Conservation (phyloP, 2,888 invertebrate genomes). For the Troides helena region DNA sequence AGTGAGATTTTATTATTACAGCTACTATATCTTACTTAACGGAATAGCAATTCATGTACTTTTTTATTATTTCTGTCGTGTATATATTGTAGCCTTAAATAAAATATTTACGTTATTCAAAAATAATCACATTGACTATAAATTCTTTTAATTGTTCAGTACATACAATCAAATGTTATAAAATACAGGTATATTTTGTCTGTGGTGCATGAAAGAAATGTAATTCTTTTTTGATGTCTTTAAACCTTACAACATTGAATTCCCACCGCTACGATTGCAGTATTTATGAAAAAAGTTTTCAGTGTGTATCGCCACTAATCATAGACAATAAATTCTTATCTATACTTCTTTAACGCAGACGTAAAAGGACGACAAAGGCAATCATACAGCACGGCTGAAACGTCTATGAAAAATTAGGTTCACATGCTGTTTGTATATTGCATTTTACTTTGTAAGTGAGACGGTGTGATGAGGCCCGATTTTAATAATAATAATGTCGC, state of each 20-base stretch:
- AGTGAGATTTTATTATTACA: background rate
- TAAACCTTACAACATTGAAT: background rate
- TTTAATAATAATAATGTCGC: slow-evolving; percentile 1
- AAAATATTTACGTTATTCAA: background rate
- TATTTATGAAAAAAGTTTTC: background rate
- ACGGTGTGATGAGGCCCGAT: slow-evolving; percentile 45
- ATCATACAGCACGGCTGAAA: background rate
- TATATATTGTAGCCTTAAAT: background rate
- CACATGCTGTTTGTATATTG: slow-evolving; percentile 44
- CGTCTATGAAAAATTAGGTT: slow-evolving; percentile 35
- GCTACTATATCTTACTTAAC: background rate
- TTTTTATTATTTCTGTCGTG: background rate
- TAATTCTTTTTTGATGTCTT: background rate
- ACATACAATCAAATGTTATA: background rate
- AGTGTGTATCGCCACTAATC: too few species aligned
- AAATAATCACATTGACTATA: background rate
- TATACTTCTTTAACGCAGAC: background rate
- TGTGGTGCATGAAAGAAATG: background rate
- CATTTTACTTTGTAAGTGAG: slow-evolving; percentile 38
- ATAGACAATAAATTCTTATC: too few species aligned
- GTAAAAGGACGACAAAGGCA: too few species aligned
- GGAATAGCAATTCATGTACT: background rate
- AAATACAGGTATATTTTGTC: background rate
- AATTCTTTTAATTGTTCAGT: background rate
- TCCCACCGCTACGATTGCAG: background rate